Evolutionary conservation across 2,888 invertebrate species (phyloP).

Genomic region (Polydrusus pterygomalis): DNA sequence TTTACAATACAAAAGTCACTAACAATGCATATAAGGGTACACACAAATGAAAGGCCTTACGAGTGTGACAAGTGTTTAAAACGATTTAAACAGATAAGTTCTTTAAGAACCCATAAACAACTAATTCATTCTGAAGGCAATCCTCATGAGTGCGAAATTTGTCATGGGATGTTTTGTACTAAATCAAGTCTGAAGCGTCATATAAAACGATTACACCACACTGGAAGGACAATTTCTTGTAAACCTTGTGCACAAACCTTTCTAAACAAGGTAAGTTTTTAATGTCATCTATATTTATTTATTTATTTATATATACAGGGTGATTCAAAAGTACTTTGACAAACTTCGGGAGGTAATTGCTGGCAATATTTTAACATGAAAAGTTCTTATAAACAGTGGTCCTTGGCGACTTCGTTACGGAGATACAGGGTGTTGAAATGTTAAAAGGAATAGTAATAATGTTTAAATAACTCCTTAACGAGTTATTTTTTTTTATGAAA

Average conservation of each 20-base stretch:
- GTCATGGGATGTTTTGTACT: slow-evolving; percentile 16
- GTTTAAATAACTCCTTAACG: too few relatives aligned
- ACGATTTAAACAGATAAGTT: slow-evolving; percentile 15
- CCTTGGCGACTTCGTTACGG: too few relatives aligned
- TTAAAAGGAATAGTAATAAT: too few relatives aligned
- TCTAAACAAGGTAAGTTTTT: slow-evolving; percentile 10
- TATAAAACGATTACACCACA: neutral
- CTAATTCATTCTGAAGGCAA: neutral
- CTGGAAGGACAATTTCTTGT: slow-evolving; percentile 12
- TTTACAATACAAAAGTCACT: neutral
- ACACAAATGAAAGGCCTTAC: slow-evolving; percentile 18
- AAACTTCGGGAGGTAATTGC: too few relatives aligned
- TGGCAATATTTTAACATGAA: too few relatives aligned
- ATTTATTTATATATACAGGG: too few relatives aligned
- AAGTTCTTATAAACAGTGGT: too few relatives aligned
- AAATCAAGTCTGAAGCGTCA: slow-evolving; percentile 9
- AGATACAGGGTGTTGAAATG: too few relatives aligned
- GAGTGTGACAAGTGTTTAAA: neutral
- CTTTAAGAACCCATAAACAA: slow-evolving; percentile 11
- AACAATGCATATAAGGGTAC: neutral
- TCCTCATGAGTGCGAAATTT: slow-evolving; percentile 13
- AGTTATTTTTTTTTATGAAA: too few relatives aligned
- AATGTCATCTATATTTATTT: too few relatives aligned
- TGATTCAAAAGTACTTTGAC: too few relatives aligned
- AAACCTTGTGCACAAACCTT: neutral